Conservation (phyloP, 2,888 invertebrate genomes). For the Acanthoscelides obtectus region DNA sequence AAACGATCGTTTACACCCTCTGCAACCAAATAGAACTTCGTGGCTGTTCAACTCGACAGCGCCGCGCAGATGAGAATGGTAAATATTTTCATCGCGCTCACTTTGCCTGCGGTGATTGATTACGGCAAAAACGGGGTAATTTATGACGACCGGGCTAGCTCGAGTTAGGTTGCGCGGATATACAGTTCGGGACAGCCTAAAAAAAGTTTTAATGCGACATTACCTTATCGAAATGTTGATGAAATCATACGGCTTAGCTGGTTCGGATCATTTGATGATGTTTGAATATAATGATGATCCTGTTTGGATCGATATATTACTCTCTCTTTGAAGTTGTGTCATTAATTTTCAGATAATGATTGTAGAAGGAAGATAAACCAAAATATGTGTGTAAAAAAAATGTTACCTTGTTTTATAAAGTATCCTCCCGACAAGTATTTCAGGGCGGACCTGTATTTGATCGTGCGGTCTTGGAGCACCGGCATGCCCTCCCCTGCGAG, state of each 20-base stretch:
- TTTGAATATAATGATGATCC: no score
- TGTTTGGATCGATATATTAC: no score
- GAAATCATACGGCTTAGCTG: not conserved
- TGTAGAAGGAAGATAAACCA: no score
- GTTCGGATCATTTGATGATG: no score
- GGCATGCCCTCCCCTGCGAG: no score
- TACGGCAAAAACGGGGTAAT: not conserved
- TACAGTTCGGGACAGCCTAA: not conserved
- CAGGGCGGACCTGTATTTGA: no score
- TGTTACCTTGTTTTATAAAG: no score
- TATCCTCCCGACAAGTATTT: no score
- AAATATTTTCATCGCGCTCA: not conserved
- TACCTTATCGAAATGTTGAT: not conserved
- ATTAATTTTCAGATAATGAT: no score
- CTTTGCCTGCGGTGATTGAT: not conserved
- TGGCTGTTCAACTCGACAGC: not conserved
- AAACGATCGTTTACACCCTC: not conserved
- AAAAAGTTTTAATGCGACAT: not conserved
- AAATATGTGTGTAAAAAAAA: no score
- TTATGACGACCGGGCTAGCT: not conserved
- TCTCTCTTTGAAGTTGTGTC: no score
- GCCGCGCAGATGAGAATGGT: not conserved
- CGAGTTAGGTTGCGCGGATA: not conserved
- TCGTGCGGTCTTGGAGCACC: no score
- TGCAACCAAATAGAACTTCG: not conserved